Evolutionary conservation across 2,797 vertebrate species (phyloP), one percentile per base, ranked within the genome.

Genomic region (Pterois miles): DNA sequence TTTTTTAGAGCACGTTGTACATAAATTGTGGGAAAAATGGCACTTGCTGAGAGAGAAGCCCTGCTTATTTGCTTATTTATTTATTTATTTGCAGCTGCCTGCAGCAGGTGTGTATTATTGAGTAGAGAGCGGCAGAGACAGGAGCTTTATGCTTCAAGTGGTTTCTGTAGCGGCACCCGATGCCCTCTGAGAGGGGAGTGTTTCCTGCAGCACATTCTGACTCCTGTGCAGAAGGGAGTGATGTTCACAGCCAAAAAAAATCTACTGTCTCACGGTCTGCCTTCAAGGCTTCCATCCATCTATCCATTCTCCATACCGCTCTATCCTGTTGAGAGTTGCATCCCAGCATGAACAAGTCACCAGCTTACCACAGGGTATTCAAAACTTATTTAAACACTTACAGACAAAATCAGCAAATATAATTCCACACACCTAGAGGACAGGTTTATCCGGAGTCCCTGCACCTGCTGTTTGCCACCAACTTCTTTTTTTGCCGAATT

Each of bases 71-170:
- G 20, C 50, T 48, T 20, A 81, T 75, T 52, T 50, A 63, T 78
- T 64, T 66, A 78, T 74, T 48, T 43, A 43, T 48, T 48, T 62
- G 18, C 48, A 57, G 38, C 56, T 53, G 64, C 82, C 60, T 70
- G 64, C 74, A 74, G 83, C 74, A 48, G 60, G 22, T 71, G 71
- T 75, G 71, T 81, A 65, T 79, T 83, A 81, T 74, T 66, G 71
- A 76, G 43, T n/a, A 59, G 71, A 66, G 18, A 53, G 43, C 58
- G 36, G 57, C 69, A 52, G 36, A 76, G 60, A 68, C 60, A 63
- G 74, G 23, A 48, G 80, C 23, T 48, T 71, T 65, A 33, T 60
- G 76, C 59, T 62, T 65, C 66, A 25, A 16, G 48, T 74, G 20
- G 12, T 40, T 77, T 71, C 40, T 78, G 16, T 31, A 40, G 76